Evolutionary conservation across 1,140 invertebrate genomes (phyloP), one percentile per base, ranked within the genome.

Genomic region (Dinothrombium tinctorium): DNA sequence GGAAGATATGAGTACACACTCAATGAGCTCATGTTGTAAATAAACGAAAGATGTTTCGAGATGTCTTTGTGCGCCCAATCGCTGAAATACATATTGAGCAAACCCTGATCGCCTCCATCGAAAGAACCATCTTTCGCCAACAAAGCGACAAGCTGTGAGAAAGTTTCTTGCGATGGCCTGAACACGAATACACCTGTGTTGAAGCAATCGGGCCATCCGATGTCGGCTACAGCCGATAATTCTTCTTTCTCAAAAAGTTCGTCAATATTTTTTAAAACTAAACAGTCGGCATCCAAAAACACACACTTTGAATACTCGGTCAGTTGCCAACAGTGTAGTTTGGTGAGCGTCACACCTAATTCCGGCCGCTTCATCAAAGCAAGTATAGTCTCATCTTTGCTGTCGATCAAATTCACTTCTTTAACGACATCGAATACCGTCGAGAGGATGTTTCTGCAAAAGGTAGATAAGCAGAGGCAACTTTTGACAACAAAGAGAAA

Each of bases 1-100:
- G 94, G 90, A 50, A 90, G 63, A 62, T 99, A 99, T 17, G 84
- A 86, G 56, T 99, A 99, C 50, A 78, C 77, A 19, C 84, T 77
- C 39, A 80, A 81, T 6, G 84, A 82, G 46, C 81, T 83, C 62
- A 96, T 83, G 57, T 99, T 99, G 62, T 95, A 99, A 35, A 89
- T 72, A 58, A 98, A 99, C 7, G 94, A 87, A 43, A 99, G 66
- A 63, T 90, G 86, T 58, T 76, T 81, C 35, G 65, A 69, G 46
- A 87, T 89, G 56, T 94, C 86, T 50, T 74, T 74, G 40, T 71
- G 73, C 2, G 83, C 71, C 92, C 92, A 95, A 53, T 82, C 73
- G 38, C 67, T 73, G 60, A 95, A 99, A 60, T 72, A 96, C 49
- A 73, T 68, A 61, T 98, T 98, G 28, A 96, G 59, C 12, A 98